Conservation (phyloP, 2,888 invertebrate genomes). For the Eremobia ochroleuca region DNA sequence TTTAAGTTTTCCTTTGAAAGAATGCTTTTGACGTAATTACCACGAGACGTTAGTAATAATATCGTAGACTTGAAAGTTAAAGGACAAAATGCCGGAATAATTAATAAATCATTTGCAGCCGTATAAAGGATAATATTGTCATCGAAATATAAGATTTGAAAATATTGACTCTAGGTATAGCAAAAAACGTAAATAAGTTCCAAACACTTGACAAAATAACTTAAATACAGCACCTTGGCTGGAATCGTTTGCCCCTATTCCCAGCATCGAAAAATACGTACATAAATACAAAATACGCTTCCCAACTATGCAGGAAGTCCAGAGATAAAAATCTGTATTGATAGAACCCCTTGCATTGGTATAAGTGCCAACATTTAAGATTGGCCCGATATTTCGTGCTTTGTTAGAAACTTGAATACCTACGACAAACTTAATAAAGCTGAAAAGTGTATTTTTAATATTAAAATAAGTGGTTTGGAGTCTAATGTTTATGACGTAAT, state of each 20-base stretch:
- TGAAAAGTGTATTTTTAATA: constrained; percentile 45
- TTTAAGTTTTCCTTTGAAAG: neutral
- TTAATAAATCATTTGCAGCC: neutral
- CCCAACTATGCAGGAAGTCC: constrained; percentile 52
- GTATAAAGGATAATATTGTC: neutral
- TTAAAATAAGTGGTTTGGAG: constrained; percentile 21
- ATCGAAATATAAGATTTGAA: neutral
- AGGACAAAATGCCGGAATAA: neutral
- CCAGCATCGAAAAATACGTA: constrained; percentile 35
- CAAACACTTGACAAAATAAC: neutral
- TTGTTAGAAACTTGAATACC: constrained; percentile 57
- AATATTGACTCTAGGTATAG: neutral
- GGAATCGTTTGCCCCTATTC: constrained; percentile 9
- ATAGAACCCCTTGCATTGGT: constrained; percentile 49
- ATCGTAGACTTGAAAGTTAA: neutral
- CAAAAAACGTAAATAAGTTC: neutral
- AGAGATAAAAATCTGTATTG: constrained; percentile 70
- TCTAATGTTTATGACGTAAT: constrained; percentile 27
- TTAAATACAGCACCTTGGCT: constrained; percentile 14
- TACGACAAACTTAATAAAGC: constrained; percentile 53
- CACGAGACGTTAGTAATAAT: neutral
- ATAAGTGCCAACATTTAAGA: constrained; percentile 65
- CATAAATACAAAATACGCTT: constrained; percentile 54
- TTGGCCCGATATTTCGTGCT: constrained; percentile 57
- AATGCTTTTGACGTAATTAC: constrained; percentile 14